Conservation (phyloP, 2,888 invertebrate species). For the Hololepta plana region DNA sequence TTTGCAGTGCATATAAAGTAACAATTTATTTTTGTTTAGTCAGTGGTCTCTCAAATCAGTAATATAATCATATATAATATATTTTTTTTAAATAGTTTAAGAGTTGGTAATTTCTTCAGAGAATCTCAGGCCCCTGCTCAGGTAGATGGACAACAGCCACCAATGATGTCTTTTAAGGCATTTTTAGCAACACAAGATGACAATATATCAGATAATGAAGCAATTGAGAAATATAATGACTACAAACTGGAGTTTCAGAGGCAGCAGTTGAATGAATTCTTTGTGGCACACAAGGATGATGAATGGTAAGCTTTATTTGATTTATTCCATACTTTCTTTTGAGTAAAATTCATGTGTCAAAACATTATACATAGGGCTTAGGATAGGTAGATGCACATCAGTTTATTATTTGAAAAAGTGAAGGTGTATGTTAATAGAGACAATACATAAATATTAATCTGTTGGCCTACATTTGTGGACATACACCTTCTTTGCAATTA, state of each 20-base stretch:
- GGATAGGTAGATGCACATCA: too few relatives aligned
- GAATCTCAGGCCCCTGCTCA: conserved; percentile 29
- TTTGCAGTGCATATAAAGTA: conserved; percentile 3
- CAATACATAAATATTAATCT: too few relatives aligned
- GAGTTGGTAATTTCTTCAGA: conserved; percentile 28
- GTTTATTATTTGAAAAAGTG: too few relatives aligned
- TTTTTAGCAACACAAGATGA: conserved; percentile 91
- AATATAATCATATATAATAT: conserved; percentile 4
- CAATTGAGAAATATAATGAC: conserved; percentile 91
- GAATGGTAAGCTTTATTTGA: conserved; percentile 92
- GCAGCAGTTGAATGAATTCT: conserved; percentile 95
- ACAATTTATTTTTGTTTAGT: neutral
- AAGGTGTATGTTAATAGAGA: too few relatives aligned
- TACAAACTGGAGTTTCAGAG: conserved; percentile 94
- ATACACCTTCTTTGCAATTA: too few relatives aligned
- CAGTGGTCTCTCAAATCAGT: conserved; percentile 3
- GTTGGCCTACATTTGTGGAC: too few relatives aligned
- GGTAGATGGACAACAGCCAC: conserved; percentile 69
- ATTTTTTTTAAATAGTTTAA: conserved; percentile 14
- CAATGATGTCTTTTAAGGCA: conserved; percentile 94
- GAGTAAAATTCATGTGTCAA: conserved; percentile 4
- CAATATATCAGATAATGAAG: conserved; percentile 92
- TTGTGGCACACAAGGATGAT: conserved; percentile 97
- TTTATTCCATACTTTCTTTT: conserved; percentile 7
- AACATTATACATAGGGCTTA: too few relatives aligned